phyloP scores from a whole-genome alignment of 2,888 invertebrate species.

The Palloptera scutellata region DNA sequence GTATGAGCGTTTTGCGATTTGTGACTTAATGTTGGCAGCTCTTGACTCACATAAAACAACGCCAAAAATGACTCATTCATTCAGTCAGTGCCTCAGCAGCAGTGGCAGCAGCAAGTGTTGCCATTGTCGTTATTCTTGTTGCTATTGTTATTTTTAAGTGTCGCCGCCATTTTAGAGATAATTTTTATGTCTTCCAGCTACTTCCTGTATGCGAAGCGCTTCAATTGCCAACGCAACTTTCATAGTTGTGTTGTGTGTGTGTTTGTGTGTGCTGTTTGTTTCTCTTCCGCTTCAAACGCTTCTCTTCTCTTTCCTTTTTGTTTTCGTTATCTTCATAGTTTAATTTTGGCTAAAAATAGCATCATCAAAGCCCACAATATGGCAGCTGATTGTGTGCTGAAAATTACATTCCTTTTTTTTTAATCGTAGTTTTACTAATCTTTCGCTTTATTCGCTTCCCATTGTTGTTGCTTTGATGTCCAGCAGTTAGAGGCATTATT shows the following conservation, averaged over 20 bases:
- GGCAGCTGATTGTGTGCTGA: neutral
- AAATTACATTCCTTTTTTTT: neutral
- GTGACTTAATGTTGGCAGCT: constrained; percentile 8
- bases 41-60: neutral
- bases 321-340: neutral
- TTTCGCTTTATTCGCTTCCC: too few relatives aligned
- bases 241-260: neutral
- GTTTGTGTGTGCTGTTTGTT: neutral
- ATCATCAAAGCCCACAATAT: constrained; percentile 9
- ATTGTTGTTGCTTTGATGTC: too few relatives aligned
- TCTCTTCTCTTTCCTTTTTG: neutral
- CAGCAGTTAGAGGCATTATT: too few relatives aligned
- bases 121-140: constrained; percentile 15
- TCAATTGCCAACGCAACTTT: neutral
- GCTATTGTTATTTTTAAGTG: constrained; percentile 40
- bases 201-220: neutral
- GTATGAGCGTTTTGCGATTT: neutral
- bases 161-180: constrained; percentile 46
- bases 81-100: constrained; percentile 9
- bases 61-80: constrained; percentile 27
- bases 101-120: constrained; percentile 18
- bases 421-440: neutral
- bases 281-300: neutral
- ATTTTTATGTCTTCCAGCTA: constrained; percentile 49
- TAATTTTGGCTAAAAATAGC: constrained; percentile 12